Conservation (phyloP, 2,888 invertebrate genomes). For the Atherix ibis region DNA sequence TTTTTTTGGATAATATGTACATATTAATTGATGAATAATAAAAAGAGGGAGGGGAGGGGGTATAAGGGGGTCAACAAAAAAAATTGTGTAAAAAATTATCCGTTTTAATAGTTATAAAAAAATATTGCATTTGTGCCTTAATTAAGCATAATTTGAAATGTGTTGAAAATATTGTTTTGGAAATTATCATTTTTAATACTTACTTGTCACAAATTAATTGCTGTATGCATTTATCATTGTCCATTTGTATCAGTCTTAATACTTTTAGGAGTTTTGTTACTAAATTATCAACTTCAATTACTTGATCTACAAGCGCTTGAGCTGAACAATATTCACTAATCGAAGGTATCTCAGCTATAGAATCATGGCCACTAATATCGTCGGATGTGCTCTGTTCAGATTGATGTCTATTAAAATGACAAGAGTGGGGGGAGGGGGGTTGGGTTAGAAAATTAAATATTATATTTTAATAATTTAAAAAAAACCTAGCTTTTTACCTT, state of each 20-base stretch:
- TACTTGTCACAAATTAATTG: slow-evolving; percentile 49
- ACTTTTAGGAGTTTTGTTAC: slow-evolving; percentile 58
- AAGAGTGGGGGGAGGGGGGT: too few species aligned
- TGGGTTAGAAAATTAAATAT: too few species aligned
- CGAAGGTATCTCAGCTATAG: slow-evolving; percentile 34
- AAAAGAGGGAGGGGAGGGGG: too few species aligned
- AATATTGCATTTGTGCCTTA: too few species aligned
- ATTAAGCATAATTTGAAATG: background rate
- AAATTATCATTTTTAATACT: slow-evolving; percentile 13
- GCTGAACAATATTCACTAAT: slow-evolving; percentile 38
- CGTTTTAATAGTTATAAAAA: too few species aligned
- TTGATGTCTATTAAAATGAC: slow-evolving; percentile 11
- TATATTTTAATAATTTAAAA: slow-evolving; percentile 4
- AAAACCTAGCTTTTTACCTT: slow-evolving; percentile 17
- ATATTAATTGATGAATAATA: too few species aligned
- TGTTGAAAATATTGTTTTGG: background rate
- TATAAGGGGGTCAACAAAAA: too few species aligned
- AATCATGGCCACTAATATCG: slow-evolving; percentile 32
- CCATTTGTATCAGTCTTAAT: slow-evolving; percentile 53
- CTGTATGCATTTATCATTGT: slow-evolving; percentile 49
- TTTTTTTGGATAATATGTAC: too few species aligned
- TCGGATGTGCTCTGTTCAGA: slow-evolving; percentile 25
- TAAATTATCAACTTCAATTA: slow-evolving; percentile 57
- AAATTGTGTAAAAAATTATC: background rate
- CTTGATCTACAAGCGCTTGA: slow-evolving; percentile 51